Conservation (phyloP, 2,797 vertebrate species). For the Argyrosomus regius region DNA sequence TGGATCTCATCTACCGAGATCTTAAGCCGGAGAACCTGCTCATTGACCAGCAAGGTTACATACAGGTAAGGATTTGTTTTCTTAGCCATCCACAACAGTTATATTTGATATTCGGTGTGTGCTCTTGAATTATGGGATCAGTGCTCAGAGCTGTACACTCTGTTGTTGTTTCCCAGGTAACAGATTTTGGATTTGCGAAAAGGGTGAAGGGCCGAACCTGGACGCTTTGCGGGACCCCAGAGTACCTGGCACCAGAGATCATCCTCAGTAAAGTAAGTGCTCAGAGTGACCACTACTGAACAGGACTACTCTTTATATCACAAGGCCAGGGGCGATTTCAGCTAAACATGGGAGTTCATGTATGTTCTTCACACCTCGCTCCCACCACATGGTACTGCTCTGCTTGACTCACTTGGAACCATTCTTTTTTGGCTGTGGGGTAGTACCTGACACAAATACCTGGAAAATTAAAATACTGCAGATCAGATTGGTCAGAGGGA, state of each 20-base stretch:
- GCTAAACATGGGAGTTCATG: neutral
- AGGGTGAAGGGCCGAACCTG: constrained; percentile 95
- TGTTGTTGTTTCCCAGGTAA: constrained; percentile 84
- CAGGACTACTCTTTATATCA: neutral
- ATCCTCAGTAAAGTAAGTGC: constrained; percentile 93
- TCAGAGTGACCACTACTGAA: neutral
- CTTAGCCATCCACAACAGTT: neutral
- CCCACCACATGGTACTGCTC: neutral
- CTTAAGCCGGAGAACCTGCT: constrained; percentile 97
- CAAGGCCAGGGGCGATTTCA: neutral
- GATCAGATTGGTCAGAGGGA: neutral
- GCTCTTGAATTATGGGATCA: neutral
- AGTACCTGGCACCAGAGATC: constrained; percentile 95
- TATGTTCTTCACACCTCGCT: neutral
- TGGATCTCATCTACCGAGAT: constrained; percentile 96
- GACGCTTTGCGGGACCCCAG: constrained; percentile 95
- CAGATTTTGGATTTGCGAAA: constrained; percentile 97
- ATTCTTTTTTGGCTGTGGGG: neutral
- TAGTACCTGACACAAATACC: neutral
- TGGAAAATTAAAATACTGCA: too few relatives aligned
- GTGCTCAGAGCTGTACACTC: constrained; percentile 11
- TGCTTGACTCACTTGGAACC: neutral
- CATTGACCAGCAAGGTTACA: constrained; percentile 96
- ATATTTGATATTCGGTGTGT: neutral
- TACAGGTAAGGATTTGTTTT: constrained; percentile 82